A percentile compares a stretch with the other conserved stretches of the same genome.
These are phyloP conservation scores for Prunella fulvescens DNA, from an alignment of 2,113 vertebrate genomes.

Conservation along the genomic window DNA sequence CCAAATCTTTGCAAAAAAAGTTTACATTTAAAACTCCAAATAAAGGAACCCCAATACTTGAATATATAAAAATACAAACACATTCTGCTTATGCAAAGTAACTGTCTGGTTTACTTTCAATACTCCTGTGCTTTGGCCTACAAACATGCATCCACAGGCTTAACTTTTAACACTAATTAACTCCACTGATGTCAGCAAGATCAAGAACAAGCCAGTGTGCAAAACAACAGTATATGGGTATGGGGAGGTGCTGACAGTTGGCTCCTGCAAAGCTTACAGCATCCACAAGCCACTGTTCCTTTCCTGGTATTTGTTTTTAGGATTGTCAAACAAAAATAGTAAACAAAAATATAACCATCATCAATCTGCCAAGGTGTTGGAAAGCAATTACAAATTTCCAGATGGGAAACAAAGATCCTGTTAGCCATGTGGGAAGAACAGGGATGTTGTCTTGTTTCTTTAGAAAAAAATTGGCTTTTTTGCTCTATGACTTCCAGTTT, in stretches of 20 bases:
- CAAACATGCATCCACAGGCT: not conserved
- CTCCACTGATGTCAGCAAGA: not conserved
- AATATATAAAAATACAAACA: not conserved
- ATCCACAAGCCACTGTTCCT: not conserved
- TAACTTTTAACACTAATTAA: not conserved
- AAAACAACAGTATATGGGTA: not conserved
- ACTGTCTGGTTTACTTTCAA: not conserved
- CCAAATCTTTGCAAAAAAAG: not conserved
- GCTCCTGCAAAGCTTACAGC: not conserved
- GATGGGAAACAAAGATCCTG: not conserved
- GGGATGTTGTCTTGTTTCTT: not conserved
- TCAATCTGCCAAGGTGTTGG: not conserved
- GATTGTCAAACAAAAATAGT: not conserved
- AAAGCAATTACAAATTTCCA: not conserved
- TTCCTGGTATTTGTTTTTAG: not conserved
- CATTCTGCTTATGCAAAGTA: not conserved
- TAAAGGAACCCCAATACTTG: not conserved
- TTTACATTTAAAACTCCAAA: not conserved
- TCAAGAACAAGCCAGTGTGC: not conserved
- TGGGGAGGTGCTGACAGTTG: not conserved
- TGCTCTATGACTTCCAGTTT: not conserved
- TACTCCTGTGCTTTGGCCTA: not conserved
- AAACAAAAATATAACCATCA: not conserved
- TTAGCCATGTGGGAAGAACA: not conserved
- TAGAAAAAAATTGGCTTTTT: not conserved